phyloP scores from a whole-genome alignment of 2,113 vertebrate species.

The Stegastes partitus region DNA sequence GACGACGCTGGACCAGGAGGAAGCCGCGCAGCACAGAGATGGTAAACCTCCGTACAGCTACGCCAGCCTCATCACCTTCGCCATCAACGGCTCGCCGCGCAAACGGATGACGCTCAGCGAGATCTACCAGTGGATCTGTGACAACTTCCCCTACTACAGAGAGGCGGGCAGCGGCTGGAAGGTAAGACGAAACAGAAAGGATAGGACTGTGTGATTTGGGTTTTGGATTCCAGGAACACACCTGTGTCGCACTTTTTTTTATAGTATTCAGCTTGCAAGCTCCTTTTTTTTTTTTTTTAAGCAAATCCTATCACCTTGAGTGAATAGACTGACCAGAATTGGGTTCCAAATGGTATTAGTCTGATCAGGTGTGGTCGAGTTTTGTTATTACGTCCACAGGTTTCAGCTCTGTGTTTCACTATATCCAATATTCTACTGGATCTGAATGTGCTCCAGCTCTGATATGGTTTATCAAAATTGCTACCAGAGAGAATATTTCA shows the following conservation, averaged over 20 bases:
- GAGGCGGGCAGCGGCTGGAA: conserved; percentile 96
- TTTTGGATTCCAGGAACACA: not conserved
- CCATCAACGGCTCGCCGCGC: conserved; percentile 93
- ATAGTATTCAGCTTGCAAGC: not conserved
- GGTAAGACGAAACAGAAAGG: conserved; percentile 78
- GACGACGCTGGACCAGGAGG: conserved; percentile 91
- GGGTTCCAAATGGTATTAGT: not conserved
- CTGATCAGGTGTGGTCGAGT: not conserved
- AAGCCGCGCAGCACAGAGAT: conserved; percentile 91
- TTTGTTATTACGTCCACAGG: not conserved
- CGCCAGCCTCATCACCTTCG: conserved; percentile 94
- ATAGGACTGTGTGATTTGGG: not conserved
- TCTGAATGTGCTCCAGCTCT: not conserved
- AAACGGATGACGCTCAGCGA: conserved; percentile 96
- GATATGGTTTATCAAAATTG: not conserved
- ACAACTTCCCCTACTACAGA: conserved; percentile 95
- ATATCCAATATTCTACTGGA: not conserved
- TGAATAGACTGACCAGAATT: not conserved
- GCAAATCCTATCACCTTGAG: too few relatives aligned
- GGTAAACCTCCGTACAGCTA: conserved; percentile 95
- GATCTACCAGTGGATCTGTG: conserved; percentile 91
- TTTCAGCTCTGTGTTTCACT: not conserved
- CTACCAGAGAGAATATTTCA: not conserved
- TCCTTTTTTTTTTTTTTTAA: not conserved
- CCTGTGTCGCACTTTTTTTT: too few relatives aligned